Evolutionary conservation across 2,888 invertebrate species (phyloP).

Genomic region (Nasonia oneida): DNA sequence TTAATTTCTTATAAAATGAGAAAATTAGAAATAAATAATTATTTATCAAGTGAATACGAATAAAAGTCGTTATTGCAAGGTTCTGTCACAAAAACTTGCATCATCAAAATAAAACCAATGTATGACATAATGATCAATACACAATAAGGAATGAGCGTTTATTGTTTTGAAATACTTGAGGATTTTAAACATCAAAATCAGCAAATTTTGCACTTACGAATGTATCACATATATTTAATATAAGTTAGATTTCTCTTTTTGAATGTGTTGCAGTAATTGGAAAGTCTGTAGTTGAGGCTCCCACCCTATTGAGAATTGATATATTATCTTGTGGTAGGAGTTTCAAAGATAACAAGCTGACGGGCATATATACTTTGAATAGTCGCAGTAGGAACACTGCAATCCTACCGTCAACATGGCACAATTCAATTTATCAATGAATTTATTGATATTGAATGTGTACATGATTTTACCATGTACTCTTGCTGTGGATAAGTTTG

Average conservation of each 20-base stretch:
- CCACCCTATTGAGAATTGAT: not conserved
- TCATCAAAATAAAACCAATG: not conserved
- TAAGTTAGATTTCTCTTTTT: conserved; percentile 13
- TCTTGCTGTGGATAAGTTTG: conserved; percentile 41
- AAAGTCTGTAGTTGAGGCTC: conserved; percentile 11
- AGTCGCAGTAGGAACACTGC: not conserved
- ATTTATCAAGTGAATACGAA: not conserved
- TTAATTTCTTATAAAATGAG: not conserved
- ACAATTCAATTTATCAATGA: conserved; percentile 8
- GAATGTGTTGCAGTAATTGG: conserved; percentile 16
- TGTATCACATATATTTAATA: not conserved
- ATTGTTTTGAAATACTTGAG: conserved; percentile 28
- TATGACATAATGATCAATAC: conserved; percentile 19
- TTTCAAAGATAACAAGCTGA: conserved; percentile 8
- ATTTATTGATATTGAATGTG: conserved; percentile 45
- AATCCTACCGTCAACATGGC: conserved; percentile 22
- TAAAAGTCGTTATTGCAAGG: not conserved
- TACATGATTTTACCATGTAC: conserved; percentile 19
- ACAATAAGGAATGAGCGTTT: not conserved
- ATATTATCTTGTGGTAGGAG: conserved; percentile 5
- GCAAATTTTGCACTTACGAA: conserved; percentile 6
- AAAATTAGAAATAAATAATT: not conserved
- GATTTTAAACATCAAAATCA: conserved; percentile 36
- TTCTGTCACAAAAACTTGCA: not conserved
- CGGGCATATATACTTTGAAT: not conserved